These are phyloP conservation scores for Heliconius eleuchia DNA, from an alignment of 1,140 invertebrate species.

Conservation along the genomic window DNA sequence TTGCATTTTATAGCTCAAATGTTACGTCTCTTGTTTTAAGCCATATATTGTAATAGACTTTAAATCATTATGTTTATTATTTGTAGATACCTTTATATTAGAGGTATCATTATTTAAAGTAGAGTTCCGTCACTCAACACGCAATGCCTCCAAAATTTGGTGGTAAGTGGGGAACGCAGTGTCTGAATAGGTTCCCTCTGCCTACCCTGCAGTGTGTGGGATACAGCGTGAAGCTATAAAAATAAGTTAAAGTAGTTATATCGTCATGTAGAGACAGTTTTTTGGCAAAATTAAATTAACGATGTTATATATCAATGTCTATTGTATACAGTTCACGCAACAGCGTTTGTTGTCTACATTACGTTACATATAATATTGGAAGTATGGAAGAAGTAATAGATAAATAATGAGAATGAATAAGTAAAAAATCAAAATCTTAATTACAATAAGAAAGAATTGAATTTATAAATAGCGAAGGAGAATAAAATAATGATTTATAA, in stretches of 20 bases:
- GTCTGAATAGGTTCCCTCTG: too few relatives aligned
- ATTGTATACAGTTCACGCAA: too few relatives aligned
- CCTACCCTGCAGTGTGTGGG: too few relatives aligned
- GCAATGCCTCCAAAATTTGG: too few relatives aligned
- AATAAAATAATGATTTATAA: conserved; percentile 27
- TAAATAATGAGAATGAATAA: not conserved
- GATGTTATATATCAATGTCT: not conserved
- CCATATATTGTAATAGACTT: conserved; percentile 26
- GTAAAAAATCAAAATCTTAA: conserved; percentile 6
- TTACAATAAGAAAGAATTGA: not conserved
- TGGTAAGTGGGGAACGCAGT: too few relatives aligned
- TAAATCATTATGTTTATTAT: not conserved
- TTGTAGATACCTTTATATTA: not conserved
- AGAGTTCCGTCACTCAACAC: not conserved
- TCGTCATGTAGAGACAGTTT: not conserved
- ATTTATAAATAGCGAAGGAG: not conserved
- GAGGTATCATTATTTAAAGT: too few relatives aligned
- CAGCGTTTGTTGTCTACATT: too few relatives aligned
- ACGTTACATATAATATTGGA: not conserved
- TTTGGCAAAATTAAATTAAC: not conserved
- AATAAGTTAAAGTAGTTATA: not conserved
- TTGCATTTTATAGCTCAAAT: too few relatives aligned
- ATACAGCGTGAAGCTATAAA: too few relatives aligned
- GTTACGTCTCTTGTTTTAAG: too few relatives aligned
- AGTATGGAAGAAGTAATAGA: not conserved